Conservation (phyloP, 2,888 invertebrate species). For the Polydrusus tereticollis region DNA sequence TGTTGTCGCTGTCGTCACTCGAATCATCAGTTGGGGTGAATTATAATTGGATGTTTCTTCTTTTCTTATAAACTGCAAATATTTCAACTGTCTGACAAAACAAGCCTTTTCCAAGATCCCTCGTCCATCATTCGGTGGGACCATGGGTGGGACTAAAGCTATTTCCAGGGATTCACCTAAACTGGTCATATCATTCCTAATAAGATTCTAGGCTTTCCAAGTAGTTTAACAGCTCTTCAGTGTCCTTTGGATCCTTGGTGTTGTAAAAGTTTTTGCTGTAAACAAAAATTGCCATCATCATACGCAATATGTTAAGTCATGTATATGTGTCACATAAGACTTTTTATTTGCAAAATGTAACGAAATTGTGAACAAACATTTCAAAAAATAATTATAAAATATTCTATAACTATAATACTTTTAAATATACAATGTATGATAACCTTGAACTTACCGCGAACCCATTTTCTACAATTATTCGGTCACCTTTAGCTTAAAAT, state of each 20-base stretch:
- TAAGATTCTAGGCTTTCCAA: slow-evolving; percentile 26
- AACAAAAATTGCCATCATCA: background rate
- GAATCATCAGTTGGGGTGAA: too few relatives aligned
- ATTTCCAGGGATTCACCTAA: slow-evolving; percentile 13
- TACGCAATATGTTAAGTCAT: slow-evolving; percentile 12
- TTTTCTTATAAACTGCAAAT: background rate
- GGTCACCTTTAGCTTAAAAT: too few relatives aligned
- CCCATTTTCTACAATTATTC: too few relatives aligned
- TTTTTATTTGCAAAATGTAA: too few relatives aligned
- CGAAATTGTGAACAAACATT: too few relatives aligned
- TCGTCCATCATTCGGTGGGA: slow-evolving; percentile 12
- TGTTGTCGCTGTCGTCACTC: slow-evolving; percentile 19
- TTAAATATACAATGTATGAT: too few relatives aligned
- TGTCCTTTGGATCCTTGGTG: slow-evolving; percentile 19
- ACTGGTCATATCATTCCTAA: slow-evolving; percentile 28
- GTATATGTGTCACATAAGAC: background rate
- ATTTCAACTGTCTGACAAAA: slow-evolving; percentile 1
- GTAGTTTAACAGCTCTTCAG: slow-evolving; percentile 27
- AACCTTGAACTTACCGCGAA: too few relatives aligned
- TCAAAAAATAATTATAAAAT: too few relatives aligned
- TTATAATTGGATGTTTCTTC: background rate
- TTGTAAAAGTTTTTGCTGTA: slow-evolving; percentile 14
- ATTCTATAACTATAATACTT: too few relatives aligned
- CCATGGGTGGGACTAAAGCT: slow-evolving; percentile 23
- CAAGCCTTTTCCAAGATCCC: slow-evolving; percentile 30